Base-by-base conservation (phyloP, 2,888 invertebrate species). In the Drosophila stalkeri region DNA sequence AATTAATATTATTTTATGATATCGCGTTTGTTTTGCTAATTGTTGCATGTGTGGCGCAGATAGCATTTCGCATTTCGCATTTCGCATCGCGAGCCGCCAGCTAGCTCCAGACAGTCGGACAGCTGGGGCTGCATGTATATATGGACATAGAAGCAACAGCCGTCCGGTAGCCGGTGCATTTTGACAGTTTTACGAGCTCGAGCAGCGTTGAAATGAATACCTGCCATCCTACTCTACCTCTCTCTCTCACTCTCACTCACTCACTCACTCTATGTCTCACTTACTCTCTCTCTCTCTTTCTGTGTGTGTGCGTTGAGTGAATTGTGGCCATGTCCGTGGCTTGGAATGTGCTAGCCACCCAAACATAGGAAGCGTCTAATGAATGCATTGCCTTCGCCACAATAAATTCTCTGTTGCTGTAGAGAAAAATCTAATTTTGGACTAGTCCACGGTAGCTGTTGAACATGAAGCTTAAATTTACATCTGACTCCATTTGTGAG, bases 161-260 rank as follows among this genome's bases (percentile, higher is more conserved):
- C 75, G 80, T 84, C 82, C 89, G 75, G 85, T 86, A 86, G 85
- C 89, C 86, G 81, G 89, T 90, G 86, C 84, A 88, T 87, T 87
- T 90, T 90, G 86, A 87, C 90, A 87, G 89, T 90, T 87, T 87
- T 87, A 87, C 89, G 90, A 90, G 90, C 89, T 86, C 90, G 76
- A 46, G 41, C 77, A 71, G 86, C 74, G 75, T 73, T 90, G 90
- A 90, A 90, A 87, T 86, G 89, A 89, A 86, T 90, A 87, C 90
- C 86, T 88, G 64, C 70, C 66, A 46, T 41, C n/a, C 57, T 41
- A 47, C 62, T 41, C 35, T 46, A 27, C 9, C 57, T 35, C 33
- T 46, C 39, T 18, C 54, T 11, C 20, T 39, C 11, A 1, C n/a
- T 14, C 35, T 14, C 27, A n/a, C 54, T 16, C 37, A 31, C 18